Evolutionary conservation across 2,797 vertebrate genomes (phyloP).

Genomic region (Eospalax fontanierii): DNA sequence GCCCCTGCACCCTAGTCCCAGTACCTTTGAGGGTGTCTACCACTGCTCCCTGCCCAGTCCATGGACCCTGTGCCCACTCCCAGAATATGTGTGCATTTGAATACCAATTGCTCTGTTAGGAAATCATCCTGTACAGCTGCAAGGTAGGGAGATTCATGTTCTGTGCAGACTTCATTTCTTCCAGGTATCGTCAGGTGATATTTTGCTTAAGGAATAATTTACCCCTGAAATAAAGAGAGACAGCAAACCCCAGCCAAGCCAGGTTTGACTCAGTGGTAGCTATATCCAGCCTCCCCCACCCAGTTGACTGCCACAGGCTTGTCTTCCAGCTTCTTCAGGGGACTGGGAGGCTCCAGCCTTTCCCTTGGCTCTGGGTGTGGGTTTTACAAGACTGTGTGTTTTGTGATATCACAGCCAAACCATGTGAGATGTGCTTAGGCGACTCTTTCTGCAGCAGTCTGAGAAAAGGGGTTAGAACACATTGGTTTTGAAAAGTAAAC

Average conservation of each 20-base stretch:
- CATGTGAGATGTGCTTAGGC: slow-evolving; percentile 33
- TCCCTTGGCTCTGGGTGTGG: slow-evolving; percentile 73
- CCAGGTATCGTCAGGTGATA: slow-evolving; percentile 26
- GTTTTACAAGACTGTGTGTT: slow-evolving; percentile 50
- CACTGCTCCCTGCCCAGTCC: not conserved
- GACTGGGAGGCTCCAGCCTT: not conserved
- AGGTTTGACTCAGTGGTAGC: slow-evolving; percentile 59
- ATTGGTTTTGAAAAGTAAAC: not conserved
- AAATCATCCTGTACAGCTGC: not conserved
- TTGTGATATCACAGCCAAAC: slow-evolving; percentile 73
- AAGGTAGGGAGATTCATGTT: not conserved
- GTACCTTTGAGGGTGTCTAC: not conserved
- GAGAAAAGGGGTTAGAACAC: not conserved
- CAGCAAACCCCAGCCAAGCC: not conserved
- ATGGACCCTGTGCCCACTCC: not conserved
- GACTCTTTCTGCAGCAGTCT: not conserved
- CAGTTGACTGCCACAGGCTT: not conserved
- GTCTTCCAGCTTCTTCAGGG: not conserved
- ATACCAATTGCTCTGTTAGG: not conserved
- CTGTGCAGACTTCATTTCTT: not conserved
- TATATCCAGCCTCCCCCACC: slow-evolving; percentile 59
- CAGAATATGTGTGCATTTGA: not conserved
- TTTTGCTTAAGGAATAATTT: slow-evolving; percentile 19
- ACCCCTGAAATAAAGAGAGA: slow-evolving; percentile 36
- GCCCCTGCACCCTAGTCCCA: not conserved